Conservation (phyloP, 2,113 vertebrate species). For the Hyla sarda region DNA sequence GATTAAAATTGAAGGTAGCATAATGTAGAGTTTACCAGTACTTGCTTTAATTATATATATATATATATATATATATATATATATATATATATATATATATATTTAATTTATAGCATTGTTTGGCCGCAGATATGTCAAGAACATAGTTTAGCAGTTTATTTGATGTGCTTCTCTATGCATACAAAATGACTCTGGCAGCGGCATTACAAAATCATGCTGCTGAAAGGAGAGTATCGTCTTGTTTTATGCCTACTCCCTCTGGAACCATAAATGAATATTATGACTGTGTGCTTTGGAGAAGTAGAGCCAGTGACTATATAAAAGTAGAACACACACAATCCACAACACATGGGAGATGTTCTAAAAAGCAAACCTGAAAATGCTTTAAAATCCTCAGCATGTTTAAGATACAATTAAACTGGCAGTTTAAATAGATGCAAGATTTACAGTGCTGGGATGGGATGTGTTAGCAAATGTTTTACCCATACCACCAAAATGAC, state of each 20-base stretch:
- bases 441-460: neutral
- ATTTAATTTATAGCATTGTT: neutral
- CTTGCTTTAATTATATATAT: no score
- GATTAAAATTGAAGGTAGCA: neutral
- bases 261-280: constrained; percentile 58
- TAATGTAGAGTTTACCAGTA: no score
- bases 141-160: constrained; percentile 33
- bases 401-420: constrained; percentile 21
- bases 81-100: no score
- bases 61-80: no score
- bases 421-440: neutral
- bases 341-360: constrained; percentile 27
- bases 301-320: constrained; percentile 40
- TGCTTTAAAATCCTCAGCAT: neutral
- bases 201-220: constrained; percentile 27
- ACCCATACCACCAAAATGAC: neutral
- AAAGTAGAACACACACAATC: constrained; percentile 34
- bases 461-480: neutral
- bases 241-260: constrained; percentile 49
- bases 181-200: constrained; percentile 43
- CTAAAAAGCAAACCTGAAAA: constrained; percentile 20
- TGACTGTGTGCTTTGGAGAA: constrained; percentile 32
- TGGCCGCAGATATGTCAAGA: neutral
- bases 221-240: constrained; percentile 46
- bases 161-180: constrained; percentile 39